These are phyloP conservation scores for Allophyes oxyacanthae DNA, from an alignment of 2,888 invertebrate genomes.

Conservation along the genomic window DNA sequence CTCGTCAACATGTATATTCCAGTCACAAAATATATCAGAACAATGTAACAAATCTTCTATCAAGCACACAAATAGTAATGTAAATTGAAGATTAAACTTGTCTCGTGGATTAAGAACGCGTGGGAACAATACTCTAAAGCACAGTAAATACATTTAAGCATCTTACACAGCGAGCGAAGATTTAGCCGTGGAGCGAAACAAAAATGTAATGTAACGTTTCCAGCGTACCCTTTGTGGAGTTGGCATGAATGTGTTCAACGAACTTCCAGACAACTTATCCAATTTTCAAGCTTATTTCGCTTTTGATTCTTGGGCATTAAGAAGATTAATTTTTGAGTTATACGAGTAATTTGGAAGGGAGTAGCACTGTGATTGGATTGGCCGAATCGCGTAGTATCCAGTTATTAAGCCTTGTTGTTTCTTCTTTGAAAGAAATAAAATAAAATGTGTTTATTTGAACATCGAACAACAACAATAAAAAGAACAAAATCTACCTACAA, in stretches of 20 bases:
- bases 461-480: no score
- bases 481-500: no score
- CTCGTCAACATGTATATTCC: no score
- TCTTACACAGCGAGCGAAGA: constrained; percentile 14
- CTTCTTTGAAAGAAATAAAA: no score
- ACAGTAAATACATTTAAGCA: constrained; percentile 35
- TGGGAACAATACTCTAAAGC: constrained; percentile 6
- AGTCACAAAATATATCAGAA: constrained; percentile 3
- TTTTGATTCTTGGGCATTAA: constrained; percentile 26
- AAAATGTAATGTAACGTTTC: not conserved
- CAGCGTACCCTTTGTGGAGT: constrained; percentile 1
- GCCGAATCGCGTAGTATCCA: no score
- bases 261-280: constrained; percentile 42
- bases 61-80: no score
- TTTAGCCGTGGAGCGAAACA: constrained; percentile 2
- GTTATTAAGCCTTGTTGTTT: no score
- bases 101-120: constrained; percentile 11
- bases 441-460: no score
- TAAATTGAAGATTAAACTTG: not conserved
- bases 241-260: constrained; percentile 17
- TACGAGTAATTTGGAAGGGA: constrained; percentile 8
- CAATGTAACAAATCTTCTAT: not conserved
- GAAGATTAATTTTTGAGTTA: constrained; percentile 29
- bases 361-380: constrained; percentile 4
- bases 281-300: constrained; percentile 43